A percentile compares a stretch with the other conserved stretches of the same genome.
These are phyloP conservation scores for Tetraodon nigroviridis DNA, from an alignment of 2,113 vertebrate genomes.

Conservation along the genomic window DNA sequence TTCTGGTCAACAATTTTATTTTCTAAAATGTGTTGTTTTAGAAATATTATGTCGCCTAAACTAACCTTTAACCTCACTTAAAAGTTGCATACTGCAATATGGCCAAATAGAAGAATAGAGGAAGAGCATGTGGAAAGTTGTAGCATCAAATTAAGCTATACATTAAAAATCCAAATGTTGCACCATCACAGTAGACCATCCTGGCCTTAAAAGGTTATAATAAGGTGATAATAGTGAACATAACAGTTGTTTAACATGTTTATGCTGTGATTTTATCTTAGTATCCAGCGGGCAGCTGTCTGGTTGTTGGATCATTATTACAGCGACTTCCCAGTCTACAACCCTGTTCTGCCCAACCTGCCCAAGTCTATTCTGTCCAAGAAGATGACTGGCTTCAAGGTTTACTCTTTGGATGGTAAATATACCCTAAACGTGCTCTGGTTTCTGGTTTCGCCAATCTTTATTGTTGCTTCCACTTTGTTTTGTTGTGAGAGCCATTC, in stretches of 20 bases:
- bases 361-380: conserved; percentile 95
- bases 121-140: too few species aligned
- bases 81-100: too few species aligned
- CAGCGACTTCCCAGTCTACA: conserved; percentile 93
- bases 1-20: too few species aligned
- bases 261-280: conserved; percentile 50
- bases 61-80: too few species aligned
- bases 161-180: too few species aligned
- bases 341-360: conserved; percentile 92
- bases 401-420: conserved; percentile 93
- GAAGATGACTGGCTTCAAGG: conserved; percentile 97
- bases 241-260: neutral
- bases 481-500: neutral
- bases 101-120: too few species aligned
- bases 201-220: neutral
- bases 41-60: too few species aligned
- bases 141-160: too few species aligned
- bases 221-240: neutral
- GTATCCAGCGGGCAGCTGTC: conserved; percentile 91
- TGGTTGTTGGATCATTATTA: conserved; percentile 97
- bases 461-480: neutral
- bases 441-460: conserved; percentile 6
- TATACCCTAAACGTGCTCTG: conserved; percentile 23
- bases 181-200: too few species aligned
- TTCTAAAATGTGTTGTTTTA: too few species aligned